Conservation (phyloP, 2,113 vertebrate genomes). For the Panthera leo region DNA sequence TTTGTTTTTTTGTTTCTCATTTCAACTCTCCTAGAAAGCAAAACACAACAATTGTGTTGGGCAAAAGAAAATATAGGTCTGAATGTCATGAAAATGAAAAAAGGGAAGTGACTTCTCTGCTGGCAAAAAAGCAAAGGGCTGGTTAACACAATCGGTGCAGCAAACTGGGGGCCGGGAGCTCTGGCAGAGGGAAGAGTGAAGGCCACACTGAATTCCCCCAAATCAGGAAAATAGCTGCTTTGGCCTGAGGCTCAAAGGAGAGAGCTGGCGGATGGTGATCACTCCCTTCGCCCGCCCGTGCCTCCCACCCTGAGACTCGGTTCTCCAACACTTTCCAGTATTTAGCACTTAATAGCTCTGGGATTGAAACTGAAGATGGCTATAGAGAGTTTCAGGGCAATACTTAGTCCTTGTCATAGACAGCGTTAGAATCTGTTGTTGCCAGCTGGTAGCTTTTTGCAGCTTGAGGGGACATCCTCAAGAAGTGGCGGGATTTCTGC, state of each 20-base stretch:
- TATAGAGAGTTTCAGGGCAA: not conserved
- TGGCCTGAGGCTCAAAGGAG: not conserved
- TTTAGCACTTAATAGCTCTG: not conserved
- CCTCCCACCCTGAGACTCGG: not conserved
- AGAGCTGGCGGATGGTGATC: not conserved
- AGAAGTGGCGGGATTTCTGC: not conserved
- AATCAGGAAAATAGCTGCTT: not conserved
- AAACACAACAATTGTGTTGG: not conserved
- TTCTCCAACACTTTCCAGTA: not conserved
- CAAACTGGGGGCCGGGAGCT: accelerated
- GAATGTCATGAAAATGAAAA: not conserved
- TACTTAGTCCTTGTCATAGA: not conserved
- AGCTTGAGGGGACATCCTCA: not conserved
- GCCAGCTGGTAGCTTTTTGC: not conserved
- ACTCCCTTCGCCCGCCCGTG: too few relatives aligned
- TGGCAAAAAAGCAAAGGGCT: too few relatives aligned
- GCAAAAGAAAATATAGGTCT: not conserved
- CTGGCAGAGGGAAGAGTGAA: too few relatives aligned
- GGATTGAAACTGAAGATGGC: not conserved
- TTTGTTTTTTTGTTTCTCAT: not conserved
- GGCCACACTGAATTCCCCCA: not conserved
- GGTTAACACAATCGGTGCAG: not conserved
- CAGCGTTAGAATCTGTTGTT: not conserved
- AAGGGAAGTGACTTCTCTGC: not conserved
- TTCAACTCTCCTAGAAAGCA: conserved; percentile 28